Evolutionary conservation across 2,888 invertebrate genomes (phyloP), one percentile per base, ranked within the genome.

Genomic region (Clivina fossor): DNA sequence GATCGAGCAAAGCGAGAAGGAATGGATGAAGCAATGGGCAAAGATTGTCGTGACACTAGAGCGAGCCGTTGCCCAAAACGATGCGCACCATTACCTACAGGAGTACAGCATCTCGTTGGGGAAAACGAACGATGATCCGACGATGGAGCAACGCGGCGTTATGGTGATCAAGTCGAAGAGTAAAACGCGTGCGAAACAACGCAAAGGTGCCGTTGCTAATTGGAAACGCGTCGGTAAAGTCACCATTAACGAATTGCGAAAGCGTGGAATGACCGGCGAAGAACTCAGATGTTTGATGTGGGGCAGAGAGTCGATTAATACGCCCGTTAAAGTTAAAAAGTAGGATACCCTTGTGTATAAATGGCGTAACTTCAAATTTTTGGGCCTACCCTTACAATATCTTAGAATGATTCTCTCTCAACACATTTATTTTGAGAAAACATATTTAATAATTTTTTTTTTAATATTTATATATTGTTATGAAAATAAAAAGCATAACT

Each of bases 21-120:
- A 99, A 71, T 99, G 94, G 92, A 90, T 96, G 71, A 94, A 95
- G 71, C 94, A 94, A 81, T 99, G 98, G 94, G 98, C 98, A 0
- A 97, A 98, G 77, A 97, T 98, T 63, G 95, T 99, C 2, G 94
- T 99, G 16, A 92, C 96, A 0, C 71, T 99, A 64, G 99, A 99
- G 72, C 78, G 97, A 26, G 94, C 96, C 0, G 92, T 97, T 38
- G 89, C 91, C 0, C 90, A 91, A 71, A 82, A 90, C 40, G 90
- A 94, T 67, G 89, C 95, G 1, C 90, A 93, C 67, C 85, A 88
- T 62, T 95, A 93, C 74, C 81, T 98, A 35, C 88, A 94, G 73
- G 92, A 94, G 66, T 99, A 99, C 76, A 95, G 95, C 44, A 95
- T 98, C 66, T 91, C 90, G 5, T 73, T 97, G 59, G 91, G 90